These are phyloP conservation scores for Salticus scenicus DNA, from an alignment of 2,888 invertebrate species.

Conservation along the genomic window DNA sequence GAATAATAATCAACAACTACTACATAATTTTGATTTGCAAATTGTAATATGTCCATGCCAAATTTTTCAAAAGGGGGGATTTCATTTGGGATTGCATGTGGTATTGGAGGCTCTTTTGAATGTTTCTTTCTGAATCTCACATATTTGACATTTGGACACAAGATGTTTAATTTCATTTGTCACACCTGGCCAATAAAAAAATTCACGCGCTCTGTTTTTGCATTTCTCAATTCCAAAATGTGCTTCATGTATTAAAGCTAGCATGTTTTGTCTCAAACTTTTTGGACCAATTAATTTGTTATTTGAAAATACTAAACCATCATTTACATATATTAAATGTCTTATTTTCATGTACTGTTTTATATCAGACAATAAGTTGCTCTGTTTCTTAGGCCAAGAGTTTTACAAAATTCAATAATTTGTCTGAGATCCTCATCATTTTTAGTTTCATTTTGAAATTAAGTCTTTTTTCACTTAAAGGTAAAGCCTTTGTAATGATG, in stretches of 20 bases:
- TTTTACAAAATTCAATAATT: conserved; percentile 1
- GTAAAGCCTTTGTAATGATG: conserved; percentile 7
- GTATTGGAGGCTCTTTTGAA: conserved; percentile 9
- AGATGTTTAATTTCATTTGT: not conserved
- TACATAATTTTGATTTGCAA: not conserved
- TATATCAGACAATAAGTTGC: not conserved
- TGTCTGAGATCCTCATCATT: not conserved
- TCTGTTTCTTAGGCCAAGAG: conserved; percentile 21
- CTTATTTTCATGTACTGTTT: conserved; percentile 6
- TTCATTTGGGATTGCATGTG: not conserved
- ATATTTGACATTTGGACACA: not conserved
- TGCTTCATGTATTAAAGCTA: conserved; percentile 13
- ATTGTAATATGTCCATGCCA: conserved; percentile 30
- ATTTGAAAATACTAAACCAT: conserved; percentile 23
- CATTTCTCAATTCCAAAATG: conserved; percentile 18
- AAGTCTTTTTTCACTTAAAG: conserved; percentile 18
- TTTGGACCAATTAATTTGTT: conserved; percentile 2
- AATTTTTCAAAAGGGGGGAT: conserved; percentile 15
- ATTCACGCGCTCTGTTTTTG: conserved; percentile 27
- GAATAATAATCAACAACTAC: conserved; percentile 8
- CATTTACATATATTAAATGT: conserved; percentile 10
- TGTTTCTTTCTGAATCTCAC: not conserved
- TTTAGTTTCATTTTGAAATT: conserved; percentile 18
- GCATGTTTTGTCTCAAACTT: not conserved
- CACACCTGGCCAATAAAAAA: conserved; percentile 22